phyloP scores from a whole-genome alignment of 2,113 vertebrate genomes.

The Chiloscyllium plagiosum region DNA sequence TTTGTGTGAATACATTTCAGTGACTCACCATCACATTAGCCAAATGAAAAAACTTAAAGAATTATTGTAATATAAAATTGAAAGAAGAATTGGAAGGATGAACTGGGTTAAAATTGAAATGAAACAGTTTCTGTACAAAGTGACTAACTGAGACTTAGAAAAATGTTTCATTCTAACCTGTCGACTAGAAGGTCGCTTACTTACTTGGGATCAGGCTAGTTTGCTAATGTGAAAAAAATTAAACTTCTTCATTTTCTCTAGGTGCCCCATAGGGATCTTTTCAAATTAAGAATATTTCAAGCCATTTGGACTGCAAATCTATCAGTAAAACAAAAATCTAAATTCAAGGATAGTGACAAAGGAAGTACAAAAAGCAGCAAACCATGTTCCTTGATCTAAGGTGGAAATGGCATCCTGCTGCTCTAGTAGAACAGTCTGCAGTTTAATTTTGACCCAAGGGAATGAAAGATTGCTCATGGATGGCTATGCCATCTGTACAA shows the following conservation, averaged over 20 bases:
- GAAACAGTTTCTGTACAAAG: not conserved
- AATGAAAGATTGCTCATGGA: constrained; percentile 25
- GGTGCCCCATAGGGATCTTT: not conserved
- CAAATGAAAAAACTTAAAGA: too few species aligned
- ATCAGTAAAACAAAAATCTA: not conserved
- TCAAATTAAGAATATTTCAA: not conserved
- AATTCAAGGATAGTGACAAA: not conserved
- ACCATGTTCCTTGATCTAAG: not conserved
- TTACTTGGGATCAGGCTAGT: not conserved
- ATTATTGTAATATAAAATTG: not conserved
- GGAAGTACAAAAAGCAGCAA: not conserved
- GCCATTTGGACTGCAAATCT: not conserved
- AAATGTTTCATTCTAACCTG: not conserved
- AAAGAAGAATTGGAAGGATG: not conserved
- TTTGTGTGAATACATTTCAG: too few species aligned
- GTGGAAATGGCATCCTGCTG: not conserved
- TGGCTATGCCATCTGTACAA: constrained; percentile 12
- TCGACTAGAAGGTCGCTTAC: not conserved
- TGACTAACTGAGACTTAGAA: not conserved
- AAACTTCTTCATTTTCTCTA: not conserved
- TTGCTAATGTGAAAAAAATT: not conserved
- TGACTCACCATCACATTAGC: too few species aligned
- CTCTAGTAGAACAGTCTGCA: not conserved
- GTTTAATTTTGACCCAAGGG: constrained; percentile 18
- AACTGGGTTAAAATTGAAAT: not conserved